phyloP scores from a whole-genome alignment of 2,888 invertebrate genomes.

The Drosophila paranaensis region DNA sequence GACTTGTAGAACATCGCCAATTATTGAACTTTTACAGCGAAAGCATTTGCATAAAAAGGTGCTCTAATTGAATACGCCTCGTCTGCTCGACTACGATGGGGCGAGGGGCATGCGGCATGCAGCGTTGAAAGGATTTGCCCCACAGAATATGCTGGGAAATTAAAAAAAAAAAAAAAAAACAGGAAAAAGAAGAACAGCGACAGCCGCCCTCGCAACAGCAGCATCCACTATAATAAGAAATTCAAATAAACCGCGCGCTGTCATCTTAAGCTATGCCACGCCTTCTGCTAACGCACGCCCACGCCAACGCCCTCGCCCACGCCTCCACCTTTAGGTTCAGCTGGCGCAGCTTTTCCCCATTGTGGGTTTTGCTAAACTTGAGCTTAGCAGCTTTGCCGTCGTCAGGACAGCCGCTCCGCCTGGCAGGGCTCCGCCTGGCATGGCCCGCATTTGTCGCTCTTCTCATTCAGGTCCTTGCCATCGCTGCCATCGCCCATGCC shows the following conservation, averaged over 20 bases:
- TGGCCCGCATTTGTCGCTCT: constrained; percentile 73
- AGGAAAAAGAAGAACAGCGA: constrained; percentile 34
- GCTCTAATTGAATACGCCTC: constrained; percentile 73
- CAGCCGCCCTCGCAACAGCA: constrained; percentile 22
- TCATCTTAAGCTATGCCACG: constrained; percentile 82
- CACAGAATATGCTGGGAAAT: constrained; percentile 54
- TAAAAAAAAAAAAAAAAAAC: constrained; percentile 50
- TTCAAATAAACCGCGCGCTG: constrained; percentile 83
- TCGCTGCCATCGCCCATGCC: constrained; percentile 34
- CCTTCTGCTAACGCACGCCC: constrained; percentile 68
- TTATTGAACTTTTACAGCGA: constrained; percentile 83
- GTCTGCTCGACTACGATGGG: background rate
- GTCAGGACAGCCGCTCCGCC: constrained; percentile 33
- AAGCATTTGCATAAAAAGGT: constrained; percentile 75
- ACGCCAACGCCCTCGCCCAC: constrained; percentile 45
- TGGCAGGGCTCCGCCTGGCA: constrained; percentile 18
- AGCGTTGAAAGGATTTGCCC: constrained; percentile 65
- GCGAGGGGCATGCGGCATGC: background rate
- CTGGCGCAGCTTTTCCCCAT: constrained; percentile 42
- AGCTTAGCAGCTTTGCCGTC: constrained; percentile 78
- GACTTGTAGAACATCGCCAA: constrained; percentile 84
- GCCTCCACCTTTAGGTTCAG: constrained; percentile 40
- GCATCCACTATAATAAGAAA: constrained; percentile 74
- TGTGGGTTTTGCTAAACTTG: constrained; percentile 80
- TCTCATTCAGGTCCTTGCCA: constrained; percentile 50